Evolutionary conservation across 2,888 invertebrate genomes (phyloP).

Genomic region (Harpagoxenus sublaevis): DNA sequence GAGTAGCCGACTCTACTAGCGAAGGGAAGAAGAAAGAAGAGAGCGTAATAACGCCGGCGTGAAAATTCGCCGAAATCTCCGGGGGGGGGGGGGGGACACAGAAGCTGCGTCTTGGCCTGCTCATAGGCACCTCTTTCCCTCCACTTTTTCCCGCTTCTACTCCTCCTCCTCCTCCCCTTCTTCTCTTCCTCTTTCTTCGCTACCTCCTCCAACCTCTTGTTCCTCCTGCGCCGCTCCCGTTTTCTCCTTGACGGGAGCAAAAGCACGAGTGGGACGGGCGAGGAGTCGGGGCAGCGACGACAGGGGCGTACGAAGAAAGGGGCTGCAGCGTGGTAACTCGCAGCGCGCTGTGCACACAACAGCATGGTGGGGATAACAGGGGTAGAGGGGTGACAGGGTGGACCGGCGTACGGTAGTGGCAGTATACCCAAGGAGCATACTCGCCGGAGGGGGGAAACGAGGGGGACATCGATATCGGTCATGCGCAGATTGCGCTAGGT

Average conservation of each 20-base stretch:
- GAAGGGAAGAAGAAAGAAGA: conserved; percentile 47
- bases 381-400: conserved; percentile 38
- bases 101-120: conserved; percentile 71
- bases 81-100: conserved; percentile 62
- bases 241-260: conserved; percentile 59
- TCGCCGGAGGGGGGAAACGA: conserved; percentile 42
- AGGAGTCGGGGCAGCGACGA: conserved; percentile 51
- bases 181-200: conserved; percentile 47
- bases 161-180: conserved; percentile 27
- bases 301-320: conserved; percentile 70
- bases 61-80: conserved; percentile 75
- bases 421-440: conserved; percentile 48
- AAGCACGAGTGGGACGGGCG: conserved; percentile 65
- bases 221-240: conserved; percentile 62
- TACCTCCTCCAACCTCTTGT: conserved; percentile 35
- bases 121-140: conserved; percentile 42
- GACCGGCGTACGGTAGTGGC: conserved; percentile 60
- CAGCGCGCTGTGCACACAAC: conserved; percentile 54
- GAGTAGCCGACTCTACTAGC: neutral
- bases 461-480: conserved; percentile 81
- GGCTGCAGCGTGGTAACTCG: conserved; percentile 65
- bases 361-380: conserved; percentile 32
- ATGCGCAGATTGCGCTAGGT: conserved; percentile 77
- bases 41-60: conserved; percentile 59
- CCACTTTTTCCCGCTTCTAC: conserved; percentile 30